A percentile compares a stretch with the other conserved stretches of the same genome.
Evolutionary conservation across 2,113 vertebrate species (phyloP).

Genomic region (Pelecanus crispus): DNA sequence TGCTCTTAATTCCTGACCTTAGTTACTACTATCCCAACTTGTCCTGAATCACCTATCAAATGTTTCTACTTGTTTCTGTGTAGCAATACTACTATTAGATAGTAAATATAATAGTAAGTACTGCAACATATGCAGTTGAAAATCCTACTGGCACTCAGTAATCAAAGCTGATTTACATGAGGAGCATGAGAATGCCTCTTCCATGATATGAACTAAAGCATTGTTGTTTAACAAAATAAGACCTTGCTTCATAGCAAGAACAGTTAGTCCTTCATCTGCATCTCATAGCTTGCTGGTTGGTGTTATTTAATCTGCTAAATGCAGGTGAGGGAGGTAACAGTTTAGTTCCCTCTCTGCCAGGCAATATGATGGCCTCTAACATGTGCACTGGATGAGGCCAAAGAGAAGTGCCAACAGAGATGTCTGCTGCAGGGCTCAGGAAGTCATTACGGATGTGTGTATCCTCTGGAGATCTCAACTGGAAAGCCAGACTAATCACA

Average conservation of each 20-base stretch:
- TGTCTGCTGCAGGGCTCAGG: neutral
- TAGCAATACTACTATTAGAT: fast-evolving
- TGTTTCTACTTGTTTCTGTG: neutral
- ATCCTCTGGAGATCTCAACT: neutral
- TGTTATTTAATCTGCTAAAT: neutral
- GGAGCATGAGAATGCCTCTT: neutral
- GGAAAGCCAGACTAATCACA: neutral
- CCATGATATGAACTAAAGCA: neutral
- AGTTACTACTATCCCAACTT: neutral
- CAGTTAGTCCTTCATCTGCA: neutral
- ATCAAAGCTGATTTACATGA: neutral
- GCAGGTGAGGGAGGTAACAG: neutral
- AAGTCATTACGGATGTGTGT: neutral
- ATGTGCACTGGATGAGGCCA: neutral
- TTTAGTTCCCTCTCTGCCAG: neutral
- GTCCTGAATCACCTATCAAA: neutral
- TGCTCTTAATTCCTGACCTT: neutral
- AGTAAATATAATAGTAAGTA: neutral
- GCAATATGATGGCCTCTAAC: neutral
- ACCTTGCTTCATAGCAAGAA: neutral
- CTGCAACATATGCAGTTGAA: neutral
- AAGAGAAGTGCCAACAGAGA: neutral
- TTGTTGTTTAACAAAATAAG: neutral
- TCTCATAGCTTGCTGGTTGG: neutral
- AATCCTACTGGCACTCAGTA: neutral